Evolutionary conservation across 2,797 vertebrate species (phyloP).

Genomic region (Tiaroga cobitis): DNA sequence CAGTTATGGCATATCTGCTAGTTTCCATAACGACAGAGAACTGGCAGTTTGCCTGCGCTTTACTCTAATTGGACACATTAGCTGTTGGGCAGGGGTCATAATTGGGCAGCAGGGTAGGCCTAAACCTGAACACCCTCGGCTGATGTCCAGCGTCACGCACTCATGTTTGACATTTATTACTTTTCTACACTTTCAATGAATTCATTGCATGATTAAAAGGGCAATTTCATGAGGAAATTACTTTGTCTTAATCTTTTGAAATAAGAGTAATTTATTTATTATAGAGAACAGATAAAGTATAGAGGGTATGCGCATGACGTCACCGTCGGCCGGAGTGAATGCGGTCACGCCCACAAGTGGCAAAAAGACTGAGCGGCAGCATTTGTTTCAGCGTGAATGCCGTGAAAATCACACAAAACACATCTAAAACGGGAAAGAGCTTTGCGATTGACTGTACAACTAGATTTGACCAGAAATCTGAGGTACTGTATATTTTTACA

Average conservation of each 20-base stretch:
- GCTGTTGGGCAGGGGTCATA: conserved; percentile 18
- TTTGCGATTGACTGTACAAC: too few species aligned
- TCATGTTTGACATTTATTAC: conserved; percentile 20
- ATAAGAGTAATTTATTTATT: not conserved
- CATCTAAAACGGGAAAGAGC: too few species aligned
- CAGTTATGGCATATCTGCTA: conserved; percentile 63
- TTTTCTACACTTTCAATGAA: not conserved
- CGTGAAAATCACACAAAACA: too few species aligned
- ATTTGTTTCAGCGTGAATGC: too few species aligned
- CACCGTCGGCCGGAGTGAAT: too few species aligned
- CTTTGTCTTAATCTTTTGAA: not conserved
- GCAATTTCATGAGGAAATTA: not conserved
- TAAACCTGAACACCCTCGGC: conserved; percentile 1
- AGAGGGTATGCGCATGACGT: too few species aligned
- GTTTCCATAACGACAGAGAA: conserved; percentile 81
- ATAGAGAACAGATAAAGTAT: not conserved
- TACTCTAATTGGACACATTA: conserved; percentile 44
- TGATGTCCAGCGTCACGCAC: not conserved
- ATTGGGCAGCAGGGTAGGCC: conserved; percentile 32
- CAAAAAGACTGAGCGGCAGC: too few species aligned
- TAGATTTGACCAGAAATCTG: too few species aligned
- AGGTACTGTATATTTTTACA: too few species aligned
- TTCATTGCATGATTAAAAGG: not conserved
- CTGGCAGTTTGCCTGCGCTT: conserved; percentile 57
- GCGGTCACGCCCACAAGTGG: too few species aligned